Conservation (phyloP, 2,797 vertebrate genomes). For the Synanceia verrucosa region DNA sequence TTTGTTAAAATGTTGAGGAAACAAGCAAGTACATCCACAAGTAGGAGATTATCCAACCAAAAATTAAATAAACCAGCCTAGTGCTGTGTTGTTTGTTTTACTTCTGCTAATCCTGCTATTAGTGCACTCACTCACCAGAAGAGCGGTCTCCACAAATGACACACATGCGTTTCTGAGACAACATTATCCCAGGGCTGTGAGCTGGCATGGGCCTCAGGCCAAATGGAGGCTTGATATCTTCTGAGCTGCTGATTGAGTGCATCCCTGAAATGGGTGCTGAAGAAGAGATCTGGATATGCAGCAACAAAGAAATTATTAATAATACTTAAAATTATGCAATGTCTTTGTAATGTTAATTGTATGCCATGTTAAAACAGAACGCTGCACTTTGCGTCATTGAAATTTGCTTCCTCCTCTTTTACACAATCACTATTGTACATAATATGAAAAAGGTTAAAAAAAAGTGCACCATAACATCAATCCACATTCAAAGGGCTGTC, state of each 20-base stretch:
- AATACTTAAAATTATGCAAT: not conserved
- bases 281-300: conserved; percentile 87
- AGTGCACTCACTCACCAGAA: conserved; percentile 85
- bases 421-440: not conserved
- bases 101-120: conserved; percentile 23
- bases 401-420: not conserved
- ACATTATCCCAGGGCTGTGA: conserved; percentile 83
- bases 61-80: conserved; percentile 10
- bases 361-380: not conserved
- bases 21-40: not conserved
- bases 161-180: conserved; percentile 94
- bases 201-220: conserved; percentile 88
- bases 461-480: not conserved
- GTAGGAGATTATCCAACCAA: not conserved
- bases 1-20: conserved; percentile 3
- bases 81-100: conserved; percentile 15
- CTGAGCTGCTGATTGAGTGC: conserved; percentile 97
- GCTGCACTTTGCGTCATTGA: not conserved
- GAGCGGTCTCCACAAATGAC: conserved; percentile 98
- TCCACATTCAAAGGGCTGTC: not conserved
- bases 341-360: not conserved
- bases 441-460: not conserved
- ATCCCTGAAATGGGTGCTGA: conserved; percentile 86
- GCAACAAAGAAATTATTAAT: conserved; percentile 9
- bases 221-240: conserved; percentile 96